Conservation (phyloP, 2,797 vertebrate species). For the Enteromius anoplus region DNA sequence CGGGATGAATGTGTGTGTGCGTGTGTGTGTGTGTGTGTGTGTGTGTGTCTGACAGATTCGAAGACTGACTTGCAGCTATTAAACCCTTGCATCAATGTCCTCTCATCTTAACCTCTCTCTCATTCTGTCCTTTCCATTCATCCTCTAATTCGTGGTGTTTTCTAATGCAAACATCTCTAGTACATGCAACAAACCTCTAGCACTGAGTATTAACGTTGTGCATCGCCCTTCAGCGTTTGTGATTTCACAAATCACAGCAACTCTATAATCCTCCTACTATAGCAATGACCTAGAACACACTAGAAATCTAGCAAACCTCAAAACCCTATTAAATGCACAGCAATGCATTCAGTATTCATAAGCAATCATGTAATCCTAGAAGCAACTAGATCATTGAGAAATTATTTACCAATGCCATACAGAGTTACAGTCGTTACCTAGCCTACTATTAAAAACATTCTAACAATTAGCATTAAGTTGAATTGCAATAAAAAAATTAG, state of each 20-base stretch:
- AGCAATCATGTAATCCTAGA: background rate
- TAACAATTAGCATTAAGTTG: background rate
- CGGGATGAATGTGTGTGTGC: background rate
- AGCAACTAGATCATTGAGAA: background rate
- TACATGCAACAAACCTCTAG: background rate
- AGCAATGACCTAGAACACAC: background rate
- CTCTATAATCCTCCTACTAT: background rate
- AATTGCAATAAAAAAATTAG: background rate
- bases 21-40: constrained; percentile 1
- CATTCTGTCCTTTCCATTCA: background rate
- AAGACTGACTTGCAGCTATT: constrained; percentile 45
- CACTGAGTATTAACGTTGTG: background rate
- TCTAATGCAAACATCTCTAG: background rate
- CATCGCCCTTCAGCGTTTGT: too few species aligned
- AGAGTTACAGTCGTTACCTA: background rate
- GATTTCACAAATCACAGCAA: background rate
- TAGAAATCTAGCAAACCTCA: background rate
- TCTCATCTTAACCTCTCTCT: background rate
- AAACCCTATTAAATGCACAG: background rate
- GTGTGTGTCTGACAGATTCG: constrained; percentile 13
- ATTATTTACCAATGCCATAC: background rate
- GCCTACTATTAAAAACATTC: background rate
- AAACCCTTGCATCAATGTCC: constrained; percentile 3
- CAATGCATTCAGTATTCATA: background rate
- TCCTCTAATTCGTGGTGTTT: background rate